Base-by-base conservation (phyloP, 2,888 invertebrate genomes). In the Volucella inflata region DNA sequence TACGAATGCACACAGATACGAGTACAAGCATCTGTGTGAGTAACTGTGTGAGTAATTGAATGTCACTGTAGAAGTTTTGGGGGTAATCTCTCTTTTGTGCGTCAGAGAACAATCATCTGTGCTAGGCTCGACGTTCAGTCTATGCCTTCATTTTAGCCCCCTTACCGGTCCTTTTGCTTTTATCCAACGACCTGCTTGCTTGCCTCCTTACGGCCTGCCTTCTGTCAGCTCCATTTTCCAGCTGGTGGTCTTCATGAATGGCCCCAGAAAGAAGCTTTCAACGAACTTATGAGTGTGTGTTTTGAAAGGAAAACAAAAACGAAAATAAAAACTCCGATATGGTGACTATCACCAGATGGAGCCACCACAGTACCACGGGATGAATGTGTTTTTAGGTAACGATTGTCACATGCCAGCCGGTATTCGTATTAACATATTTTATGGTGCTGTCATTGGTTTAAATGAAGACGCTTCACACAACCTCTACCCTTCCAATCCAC, bases 381-480 rank as follows among this genome's bases (percentile, higher is more conserved):
- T 70, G 70, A 59, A 38, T 46, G n/a, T 38, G 50, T 50, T 40
- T 38, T 64, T n/a, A 44, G 36, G 8, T 36, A 9, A 16, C 48
- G 53, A 68, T 74, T 67, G 65, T 79, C 79, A 55, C 60, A 74
- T 80, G 79, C 38, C 79, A 67, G 53, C 51, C 53, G 51, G 46
- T 55, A 53, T 74, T 48, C 40, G 60, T 53, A 80, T 80, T 80
- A 80, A 60, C 79, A 80, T 74, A 79, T 72, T 65, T 74, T 60
- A 44, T 60, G 44, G 60, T 42, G 59, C 65, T 67, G 65, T 72
- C 74, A 68, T 55, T 80, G 80, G 70, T 71, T 78, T 78, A 42
- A 70, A 64, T 78, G 46, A 70, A 44, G 55, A 42, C 42, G 21
- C 14, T 38, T 2, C 42, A 10, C 21, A 12, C 38, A n/a, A 11